These are phyloP conservation scores for Aurelia coerulea DNA, from an alignment of 30 jellyfish, hydroid and myxozoan genomes.

Conservation along the genomic window DNA sequence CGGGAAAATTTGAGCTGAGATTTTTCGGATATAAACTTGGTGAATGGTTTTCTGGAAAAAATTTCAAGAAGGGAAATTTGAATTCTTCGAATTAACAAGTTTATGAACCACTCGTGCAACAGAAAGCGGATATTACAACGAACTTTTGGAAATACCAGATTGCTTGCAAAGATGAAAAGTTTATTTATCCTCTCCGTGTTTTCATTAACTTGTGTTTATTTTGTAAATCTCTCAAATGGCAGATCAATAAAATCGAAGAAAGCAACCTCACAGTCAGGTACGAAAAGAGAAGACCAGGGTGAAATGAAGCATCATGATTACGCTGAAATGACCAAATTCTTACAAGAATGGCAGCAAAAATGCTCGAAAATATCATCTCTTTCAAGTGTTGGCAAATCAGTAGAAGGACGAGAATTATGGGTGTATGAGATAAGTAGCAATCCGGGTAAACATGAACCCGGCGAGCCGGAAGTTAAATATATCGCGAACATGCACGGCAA, in stretches of 20 bases:
- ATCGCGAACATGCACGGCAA: slow-evolving; percentile 97
- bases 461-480: slow-evolving; percentile 95
- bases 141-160: too few species aligned
- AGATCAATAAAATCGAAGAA: slow-evolving; percentile 24
- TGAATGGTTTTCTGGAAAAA: not conserved
- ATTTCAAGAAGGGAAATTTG: too few species aligned
- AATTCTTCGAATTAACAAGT: too few species aligned
- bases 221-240: not conserved
- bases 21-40: not conserved
- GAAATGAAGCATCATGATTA: slow-evolving; percentile 84
- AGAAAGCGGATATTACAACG: too few species aligned
- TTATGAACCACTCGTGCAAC: too few species aligned
- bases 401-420: slow-evolving; percentile 88
- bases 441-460: slow-evolving; percentile 92
- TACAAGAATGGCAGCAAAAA: slow-evolving; percentile 66
- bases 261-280: slow-evolving; percentile 9
- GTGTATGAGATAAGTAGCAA: slow-evolving; percentile 87
- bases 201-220: too few species aligned
- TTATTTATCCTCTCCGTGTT: too few species aligned
- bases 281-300: slow-evolving; percentile 20
- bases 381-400: slow-evolving; percentile 88
- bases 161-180: too few species aligned
- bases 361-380: slow-evolving; percentile 79
- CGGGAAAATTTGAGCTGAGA: too few species aligned
- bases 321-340: slow-evolving; percentile 65